Conservation (phyloP, 2,888 invertebrate genomes). For the Mimumesa dahlbomi region DNA sequence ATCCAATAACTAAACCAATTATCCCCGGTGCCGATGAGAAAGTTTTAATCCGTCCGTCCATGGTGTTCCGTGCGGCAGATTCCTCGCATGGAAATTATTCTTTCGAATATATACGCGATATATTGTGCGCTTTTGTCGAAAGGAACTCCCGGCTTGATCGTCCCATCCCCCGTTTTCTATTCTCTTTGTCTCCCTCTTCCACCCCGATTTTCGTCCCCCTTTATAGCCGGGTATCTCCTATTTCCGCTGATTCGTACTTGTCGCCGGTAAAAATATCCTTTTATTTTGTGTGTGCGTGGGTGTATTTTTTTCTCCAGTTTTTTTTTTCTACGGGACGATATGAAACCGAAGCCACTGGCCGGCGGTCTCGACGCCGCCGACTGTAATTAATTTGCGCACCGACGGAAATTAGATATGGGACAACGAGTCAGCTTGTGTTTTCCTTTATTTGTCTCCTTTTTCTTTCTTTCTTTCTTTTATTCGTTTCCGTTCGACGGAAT, state of each 20-base stretch:
- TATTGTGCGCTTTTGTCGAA: constrained; percentile 27
- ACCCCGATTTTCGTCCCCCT: neutral
- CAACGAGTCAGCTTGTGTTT: neutral
- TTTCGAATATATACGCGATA: constrained; percentile 38
- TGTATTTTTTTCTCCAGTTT: too few relatives aligned
- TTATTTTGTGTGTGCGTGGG: too few relatives aligned
- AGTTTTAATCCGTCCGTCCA: constrained; percentile 71
- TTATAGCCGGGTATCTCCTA: neutral
- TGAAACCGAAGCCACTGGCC: too few relatives aligned
- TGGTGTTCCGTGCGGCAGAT: constrained; percentile 34
- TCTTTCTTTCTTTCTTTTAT: too few relatives aligned
- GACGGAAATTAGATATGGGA: constrained; percentile 10
- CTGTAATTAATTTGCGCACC: constrained; percentile 6
- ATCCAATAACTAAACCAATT: constrained; percentile 77
- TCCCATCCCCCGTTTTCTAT: neutral
- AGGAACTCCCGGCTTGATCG: constrained; percentile 14
- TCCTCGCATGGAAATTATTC: constrained; percentile 63
- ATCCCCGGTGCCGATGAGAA: constrained; percentile 69
- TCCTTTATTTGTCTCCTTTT: too few relatives aligned
- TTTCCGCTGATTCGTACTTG: constrained; percentile 16
- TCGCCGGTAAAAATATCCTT: neutral
- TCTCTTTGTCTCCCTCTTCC: neutral
- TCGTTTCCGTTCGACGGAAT: too few relatives aligned
- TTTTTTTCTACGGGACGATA: too few relatives aligned
- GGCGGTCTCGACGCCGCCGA: neutral